Base-by-base conservation (phyloP, 2,797 vertebrate genomes). In the Triplophysa yarkandensis region DNA sequence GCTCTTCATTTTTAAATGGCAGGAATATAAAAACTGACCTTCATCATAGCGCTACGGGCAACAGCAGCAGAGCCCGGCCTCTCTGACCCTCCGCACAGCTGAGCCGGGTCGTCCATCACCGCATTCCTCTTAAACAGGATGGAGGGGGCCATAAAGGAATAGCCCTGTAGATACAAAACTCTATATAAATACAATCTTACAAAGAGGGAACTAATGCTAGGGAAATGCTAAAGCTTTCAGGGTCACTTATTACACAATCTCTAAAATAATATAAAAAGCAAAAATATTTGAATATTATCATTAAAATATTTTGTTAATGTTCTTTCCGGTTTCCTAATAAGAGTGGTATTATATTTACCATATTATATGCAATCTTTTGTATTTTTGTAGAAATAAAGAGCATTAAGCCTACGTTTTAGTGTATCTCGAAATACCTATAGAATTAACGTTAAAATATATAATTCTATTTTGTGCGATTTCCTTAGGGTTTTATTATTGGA, bases 111-210 rank as follows among this genome's bases (percentile, higher is more conserved):
- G 50, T 95, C 91, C 86, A 96, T 95, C 81, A 98, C 97, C 57
- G 93, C 96, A 50, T 99, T 99, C 82, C 95, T 96, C 90, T 98
- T 99, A 86, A 99, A 99, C 68, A 99, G 92, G 83, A 99, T 99
- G 78, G 98, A 99, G 48, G 98, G 98, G 70, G 97, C 94, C 86
- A 99, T 97, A 71, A 99, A 99, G 70, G 98, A 99, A 87, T 99
- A 99, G 65, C 98, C 98, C 98, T 99, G 72, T 43, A 80, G 66
- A 76, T 50, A 79, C 13, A 78, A 21, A 86, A 54, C 83, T 39
- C 79, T 32, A 82, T 32, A 82, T 62, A 81, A 41, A 28, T 71
- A 57, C 39, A 32, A 3, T 0, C 39, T 71, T 65, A 83, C 8
- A 83, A 21, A 39, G 6, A 69, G 34, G 50, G 17, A 48, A 60